These are phyloP conservation scores for Trichechus manatus DNA, from an alignment of 2,113 vertebrate genomes.

Conservation along the genomic window DNA sequence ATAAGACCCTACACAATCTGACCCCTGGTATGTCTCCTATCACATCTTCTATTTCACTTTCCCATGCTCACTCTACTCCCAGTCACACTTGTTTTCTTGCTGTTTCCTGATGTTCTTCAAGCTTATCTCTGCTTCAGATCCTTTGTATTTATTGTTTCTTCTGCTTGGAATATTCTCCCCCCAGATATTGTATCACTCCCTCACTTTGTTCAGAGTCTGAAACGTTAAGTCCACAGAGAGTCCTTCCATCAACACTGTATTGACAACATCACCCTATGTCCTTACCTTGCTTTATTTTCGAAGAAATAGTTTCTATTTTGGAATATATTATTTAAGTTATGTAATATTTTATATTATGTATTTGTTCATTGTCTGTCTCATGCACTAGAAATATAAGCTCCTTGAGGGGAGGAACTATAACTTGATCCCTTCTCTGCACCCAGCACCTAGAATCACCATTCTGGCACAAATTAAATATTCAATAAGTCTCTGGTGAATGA, in stretches of 20 bases:
- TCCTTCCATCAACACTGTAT: neutral
- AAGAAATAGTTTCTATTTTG: neutral
- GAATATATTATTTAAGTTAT: neutral
- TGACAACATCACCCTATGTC: neutral
- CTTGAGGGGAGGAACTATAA: neutral
- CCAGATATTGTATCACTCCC: neutral
- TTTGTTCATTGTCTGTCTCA: neutral
- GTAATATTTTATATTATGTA: neutral
- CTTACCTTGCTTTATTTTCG: neutral
- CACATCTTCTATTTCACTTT: neutral
- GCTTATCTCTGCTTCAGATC: neutral
- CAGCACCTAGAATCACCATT: neutral
- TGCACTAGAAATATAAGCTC: neutral
- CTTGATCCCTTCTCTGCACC: neutral
- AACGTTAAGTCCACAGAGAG: neutral
- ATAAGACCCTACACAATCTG: neutral
- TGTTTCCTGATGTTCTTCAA: neutral
- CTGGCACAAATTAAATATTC: neutral
- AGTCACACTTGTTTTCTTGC: neutral
- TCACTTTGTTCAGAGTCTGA: neutral
- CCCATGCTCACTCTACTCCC: neutral
- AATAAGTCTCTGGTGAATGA: neutral
- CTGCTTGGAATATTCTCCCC: no score
- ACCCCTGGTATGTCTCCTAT: neutral
- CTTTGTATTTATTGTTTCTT: neutral